phyloP scores from a whole-genome alignment of 2,888 invertebrate species.

The Hedya salicella region DNA sequence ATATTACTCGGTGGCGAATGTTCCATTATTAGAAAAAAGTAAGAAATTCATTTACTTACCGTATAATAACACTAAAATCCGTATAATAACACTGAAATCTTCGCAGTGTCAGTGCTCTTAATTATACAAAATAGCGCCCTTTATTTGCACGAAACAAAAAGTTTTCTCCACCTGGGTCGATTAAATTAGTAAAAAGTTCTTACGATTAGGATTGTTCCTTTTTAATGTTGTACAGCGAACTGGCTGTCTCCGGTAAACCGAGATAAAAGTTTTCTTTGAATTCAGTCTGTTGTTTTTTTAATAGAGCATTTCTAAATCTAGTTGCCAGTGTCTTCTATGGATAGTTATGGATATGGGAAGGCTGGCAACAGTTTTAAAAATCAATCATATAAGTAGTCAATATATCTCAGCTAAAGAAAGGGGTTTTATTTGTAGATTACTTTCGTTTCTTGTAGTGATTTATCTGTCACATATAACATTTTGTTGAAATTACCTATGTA shows the following conservation, averaged over 20 bases:
- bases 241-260: not conserved
- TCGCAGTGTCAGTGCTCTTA: conserved; percentile 5
- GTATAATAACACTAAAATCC: not conserved
- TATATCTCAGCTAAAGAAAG: no score
- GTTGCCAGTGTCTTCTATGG: no score
- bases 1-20: not conserved
- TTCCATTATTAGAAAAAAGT: not conserved
- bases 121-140: conserved; percentile 17
- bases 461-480: no score
- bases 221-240: no score
- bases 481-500: no score
- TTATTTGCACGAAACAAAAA: conserved; percentile 14
- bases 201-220: not conserved
- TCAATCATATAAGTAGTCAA: no score
- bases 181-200: conserved; percentile 19
- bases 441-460: no score
- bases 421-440: no score
- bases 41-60: not conserved
- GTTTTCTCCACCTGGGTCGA: not conserved
- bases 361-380: no score
- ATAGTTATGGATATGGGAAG: no score
- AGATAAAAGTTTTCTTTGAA: not conserved
- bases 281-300: no score
- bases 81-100: conserved; percentile 1
- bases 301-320: no score